Evolutionary conservation across 2,888 invertebrate species (phyloP), one percentile per base, ranked within the genome.

Genomic region (Drosophila formosana): DNA sequence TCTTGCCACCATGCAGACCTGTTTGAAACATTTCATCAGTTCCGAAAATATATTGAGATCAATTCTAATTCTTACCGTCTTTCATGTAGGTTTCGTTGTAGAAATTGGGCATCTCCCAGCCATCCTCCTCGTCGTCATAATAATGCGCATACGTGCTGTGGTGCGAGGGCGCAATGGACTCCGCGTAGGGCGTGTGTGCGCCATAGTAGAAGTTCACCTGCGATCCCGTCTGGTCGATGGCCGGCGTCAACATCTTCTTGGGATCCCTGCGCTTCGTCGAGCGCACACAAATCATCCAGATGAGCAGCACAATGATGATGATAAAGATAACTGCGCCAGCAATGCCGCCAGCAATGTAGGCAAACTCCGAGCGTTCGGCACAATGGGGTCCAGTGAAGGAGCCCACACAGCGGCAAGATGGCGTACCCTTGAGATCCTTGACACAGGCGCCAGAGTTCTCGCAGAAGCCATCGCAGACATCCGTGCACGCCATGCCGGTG

Each of bases 31-130:
- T n/a, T 1, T 11, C 11, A 32, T 13, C 9, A 41, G 4, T 32
- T 9, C 18, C 18, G 18, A 18, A 18, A 18, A 18, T 1, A 18
- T 1, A 18, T 18, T 2, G 7, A 26, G 8, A 3, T 2, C 3
- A 11, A 25, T 6, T 7, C 18, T 4, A n/a, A 4, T 37, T 37
- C 86, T 83, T 71, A 92, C 92, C 95, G 93, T 97, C 97, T 93
- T 98, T 98, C 97, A 98, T 97, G 91, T 98, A 98, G 2, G 98
- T 97, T 93, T 98, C 98, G 92, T 98, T 98, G 93, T 98, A 98
- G 93, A 98, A 98, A 93, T 98, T 98, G 0, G 98, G 98, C 98
- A 98, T 98, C 91, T 98, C 98, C 98, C 98, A 98, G 50, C 98
- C 98, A 88, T 98, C 98, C 92, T 98, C 98, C 91, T 98, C 98